phyloP scores from a whole-genome alignment of 2,797 vertebrate genomes.

The Telmatherina bonti region DNA sequence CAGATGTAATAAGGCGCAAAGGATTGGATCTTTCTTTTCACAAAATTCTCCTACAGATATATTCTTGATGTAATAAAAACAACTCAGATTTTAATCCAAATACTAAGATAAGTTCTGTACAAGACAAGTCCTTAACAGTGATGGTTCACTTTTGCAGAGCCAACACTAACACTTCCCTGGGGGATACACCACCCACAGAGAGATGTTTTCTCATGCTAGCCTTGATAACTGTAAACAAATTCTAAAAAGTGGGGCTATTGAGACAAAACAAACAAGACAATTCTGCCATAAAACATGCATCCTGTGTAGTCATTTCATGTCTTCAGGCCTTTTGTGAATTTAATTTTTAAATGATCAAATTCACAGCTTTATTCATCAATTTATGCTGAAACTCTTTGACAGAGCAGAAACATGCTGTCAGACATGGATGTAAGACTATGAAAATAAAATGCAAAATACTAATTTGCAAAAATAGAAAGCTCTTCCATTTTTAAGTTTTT shows the following conservation, averaged over 20 bases:
- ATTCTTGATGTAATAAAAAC: constrained; percentile 9
- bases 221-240: background rate
- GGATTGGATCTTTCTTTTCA: background rate
- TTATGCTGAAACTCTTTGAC: background rate
- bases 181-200: constrained; percentile 21
- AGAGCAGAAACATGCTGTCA: background rate
- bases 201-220: background rate
- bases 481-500: background rate
- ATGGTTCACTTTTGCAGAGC: constrained; percentile 6
- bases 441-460: background rate
- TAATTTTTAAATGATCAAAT: background rate
- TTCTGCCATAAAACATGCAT: background rate
- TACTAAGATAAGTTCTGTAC: background rate
- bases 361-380: background rate
- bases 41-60: background rate
- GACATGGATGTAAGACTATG: background rate
- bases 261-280: background rate
- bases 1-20: constrained; percentile 7
- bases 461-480: background rate
- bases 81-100: background rate
- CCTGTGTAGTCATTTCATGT: background rate
- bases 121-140: background rate
- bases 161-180: constrained; percentile 9
- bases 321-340: background rate
- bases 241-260: background rate